Base-by-base conservation (phyloP, 2,113 vertebrate genomes). In the Speoplatyrhinus poulsoni region DNA sequence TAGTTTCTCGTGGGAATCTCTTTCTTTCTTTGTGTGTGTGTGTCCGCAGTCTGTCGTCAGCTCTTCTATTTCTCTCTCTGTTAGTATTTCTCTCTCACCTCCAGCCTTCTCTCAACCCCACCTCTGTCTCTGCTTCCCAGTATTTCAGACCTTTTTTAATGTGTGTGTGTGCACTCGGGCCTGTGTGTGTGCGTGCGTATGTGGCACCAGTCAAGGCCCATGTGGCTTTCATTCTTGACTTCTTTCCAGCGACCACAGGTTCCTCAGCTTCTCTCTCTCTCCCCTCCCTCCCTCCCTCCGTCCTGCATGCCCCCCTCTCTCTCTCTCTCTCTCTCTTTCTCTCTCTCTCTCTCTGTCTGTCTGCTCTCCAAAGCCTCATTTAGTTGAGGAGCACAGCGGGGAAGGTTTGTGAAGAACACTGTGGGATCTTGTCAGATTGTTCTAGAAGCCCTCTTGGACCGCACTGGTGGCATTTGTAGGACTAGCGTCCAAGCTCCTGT, bases 1-100 rank as follows among this genome's bases (percentile, higher is more conserved):
- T 60, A 50, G 17, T 33, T 71, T 62, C 32, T 79, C 82, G 77
- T 85, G 80, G 76, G 82, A 76, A 82, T 70, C 62, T 52, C 15
- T 75, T 1, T 63, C 41, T 50, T 50, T 50, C n/a, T 54, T 4
- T 41, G 4, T 41, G 7, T 41, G 46, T 16, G 36, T 60, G 50
- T 55, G 47, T 46, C 12, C 47, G 46, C 47, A 6, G 19, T 36
- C 60, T 6, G 16, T 60, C 65, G 36, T 41, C 36, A 41, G 36
- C 46, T 60, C 33, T 53, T 69, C 47, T 55, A 33, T 17, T 6
- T 33, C 15, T 16, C 41, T 58, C 16, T 63, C 69, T 62, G 26
- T 26, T 26, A 26, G 26, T 33, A 70, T 41, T 71, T 10, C 26
- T 69, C 62, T 73, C 46, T 64, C 48, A 16, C 60, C 12, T 17